Base-by-base conservation (phyloP, 2,888 invertebrate species). In the Augochlorella aurata region DNA sequence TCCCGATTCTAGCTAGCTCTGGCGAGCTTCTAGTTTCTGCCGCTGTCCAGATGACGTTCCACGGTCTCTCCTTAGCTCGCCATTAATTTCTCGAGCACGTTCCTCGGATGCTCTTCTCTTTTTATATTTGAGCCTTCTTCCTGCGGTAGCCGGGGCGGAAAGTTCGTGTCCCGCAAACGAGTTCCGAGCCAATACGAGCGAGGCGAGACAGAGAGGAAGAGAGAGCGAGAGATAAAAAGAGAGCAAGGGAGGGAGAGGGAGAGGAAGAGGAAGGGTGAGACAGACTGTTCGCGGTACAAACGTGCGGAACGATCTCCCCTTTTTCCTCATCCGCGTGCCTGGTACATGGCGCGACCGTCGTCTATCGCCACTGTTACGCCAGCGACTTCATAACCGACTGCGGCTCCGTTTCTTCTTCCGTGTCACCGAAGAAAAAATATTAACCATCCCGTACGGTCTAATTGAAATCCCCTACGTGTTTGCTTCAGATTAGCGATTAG, bases 151-250 rank as follows among this genome's bases (percentile, higher is more conserved):
- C 80, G 67, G 79, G 77, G 77, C 72, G 74, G 79, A 80, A 82
- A 85, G 82, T 85, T 81, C 82, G 84, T 76, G 85, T 80, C 75
- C 73, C 77, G 79, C 77, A 84, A 85, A 84, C 85, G 84, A 84
- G 84, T 81, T 81, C 70, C 78, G 24, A 81, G 84, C 84, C 84
- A 84, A 83, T 84, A 73, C 82, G 74, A 61, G 70, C 38, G 18
- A 0, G 38, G 9, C 44, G 44, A 38, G 18, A 24, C 29, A 24
- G 58, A 0, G 58, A 2, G 24, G 1, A 14, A 12, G 14, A 14
- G 24, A 2, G 47, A 47, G 47, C 2, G 47, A 5, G 47, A 47
- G 12, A 47, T 2, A 47, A 7, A 47, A 7, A 47, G 47, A 8
- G 18, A 50, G 18, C 0, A 3, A 52, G 52, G 8, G n/a, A n/a